Evolutionary conservation across 2,113 vertebrate species (phyloP).

Genomic region (Zingel zingel): DNA sequence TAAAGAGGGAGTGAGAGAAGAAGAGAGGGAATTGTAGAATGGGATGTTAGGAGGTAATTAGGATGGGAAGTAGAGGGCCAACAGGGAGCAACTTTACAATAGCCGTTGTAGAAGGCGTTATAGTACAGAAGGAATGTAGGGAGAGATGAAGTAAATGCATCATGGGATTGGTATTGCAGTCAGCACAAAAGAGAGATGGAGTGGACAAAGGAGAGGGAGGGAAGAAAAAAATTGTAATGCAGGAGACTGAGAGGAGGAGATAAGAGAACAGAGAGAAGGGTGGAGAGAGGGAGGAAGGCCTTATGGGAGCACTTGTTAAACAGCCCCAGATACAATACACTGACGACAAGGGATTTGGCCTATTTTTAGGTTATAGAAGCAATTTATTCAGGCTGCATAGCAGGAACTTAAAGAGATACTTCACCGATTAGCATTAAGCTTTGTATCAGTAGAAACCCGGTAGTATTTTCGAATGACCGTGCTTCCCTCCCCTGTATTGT

Average conservation of each 20-base stretch:
- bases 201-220: conserved; percentile 30
- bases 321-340: conserved; percentile 44
- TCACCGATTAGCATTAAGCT: too few species aligned
- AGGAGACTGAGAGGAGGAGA: conserved; percentile 37
- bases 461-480: too few species aligned
- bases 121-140: conserved; percentile 18
- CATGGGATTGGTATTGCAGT: conserved; percentile 35
- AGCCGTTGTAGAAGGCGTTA: conserved; percentile 17
- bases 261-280: conserved; percentile 12
- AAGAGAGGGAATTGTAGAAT: conserved; percentile 10
- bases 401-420: neutral
- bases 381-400: conserved; percentile 13
- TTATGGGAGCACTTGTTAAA: conserved; percentile 60
- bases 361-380: conserved; percentile 2
- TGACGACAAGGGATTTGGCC: conserved; percentile 2
- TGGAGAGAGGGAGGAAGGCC: conserved; percentile 16
- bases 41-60: conserved; percentile 62
- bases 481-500: too few species aligned
- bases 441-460: too few species aligned
- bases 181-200: conserved; percentile 30
- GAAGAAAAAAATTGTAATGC: conserved; percentile 24
- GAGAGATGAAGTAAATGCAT: conserved; percentile 20
- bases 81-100: conserved; percentile 50
- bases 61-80: conserved; percentile 28
- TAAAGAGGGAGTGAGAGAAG: conserved; percentile 25